Base-by-base conservation (phyloP, 2,113 vertebrate species). In the Oreotrochilus melanogaster region DNA sequence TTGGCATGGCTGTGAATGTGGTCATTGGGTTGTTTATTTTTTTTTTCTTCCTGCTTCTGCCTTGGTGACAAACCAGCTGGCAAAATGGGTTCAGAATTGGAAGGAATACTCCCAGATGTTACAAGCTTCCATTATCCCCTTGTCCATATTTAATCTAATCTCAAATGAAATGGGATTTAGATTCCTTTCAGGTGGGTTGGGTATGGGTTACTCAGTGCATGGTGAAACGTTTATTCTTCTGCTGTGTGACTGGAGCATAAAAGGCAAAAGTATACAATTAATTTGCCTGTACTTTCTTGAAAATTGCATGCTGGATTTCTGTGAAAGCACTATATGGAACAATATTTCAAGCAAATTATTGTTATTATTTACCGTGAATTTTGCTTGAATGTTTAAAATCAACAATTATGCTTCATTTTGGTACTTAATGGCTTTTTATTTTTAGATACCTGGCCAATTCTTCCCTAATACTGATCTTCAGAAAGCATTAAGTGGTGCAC, bases 231-330 rank as follows among this genome's bases (percentile, higher is more conserved):
- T 96, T 96, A 94, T 96, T 98, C 93, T 98, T 98, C 87, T 97
- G 90, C 56, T 95, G 56, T 60, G 51, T 89, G 94, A 97, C 85
- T 84, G 85, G 81, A 96, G 91, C 93, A 93, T 93, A 96, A 97
- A 98, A 97, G 97, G 95, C 96, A 95, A 96, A 98, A 97, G 97
- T 98, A 89, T 98, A 95, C 97, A 98, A 97, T 98, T 98, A 98
- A 98, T 98, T 98, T 98, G 94, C 97, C 96, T 97, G 96, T 91
- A 95, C 92, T 97, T 97, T 96, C 95, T 94, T 45, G 45, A 92
- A 98, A 98, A 98, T 98, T 96, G 97, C 95, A 97, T 97, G 97
- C 97, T 98, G 97, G 92, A 93, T 98, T 98, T 98, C 97, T 97
- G 80, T 91, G 95, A 98, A 94, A 1, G 85, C 54, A 47, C 97